phyloP scores from a whole-genome alignment of 2,113 vertebrate species.

The Osmerus eperlanus region DNA sequence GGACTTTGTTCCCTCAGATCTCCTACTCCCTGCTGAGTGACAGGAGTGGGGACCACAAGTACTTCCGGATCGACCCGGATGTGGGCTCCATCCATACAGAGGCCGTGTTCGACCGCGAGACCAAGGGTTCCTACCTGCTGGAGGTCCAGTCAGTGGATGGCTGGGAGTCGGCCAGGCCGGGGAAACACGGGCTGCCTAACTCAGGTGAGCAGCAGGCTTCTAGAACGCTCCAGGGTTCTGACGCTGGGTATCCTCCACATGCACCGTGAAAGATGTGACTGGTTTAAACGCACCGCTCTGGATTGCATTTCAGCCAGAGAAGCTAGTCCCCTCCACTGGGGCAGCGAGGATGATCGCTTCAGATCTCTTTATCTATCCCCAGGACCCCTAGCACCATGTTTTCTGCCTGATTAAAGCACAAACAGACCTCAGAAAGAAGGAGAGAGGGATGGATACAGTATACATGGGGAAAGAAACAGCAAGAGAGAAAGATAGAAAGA shows the following conservation, averaged over 20 bases:
- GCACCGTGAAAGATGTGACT: no score
- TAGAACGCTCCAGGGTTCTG: no score
- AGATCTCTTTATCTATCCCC: no score
- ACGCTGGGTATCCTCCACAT: no score
- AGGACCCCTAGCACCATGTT: no score
- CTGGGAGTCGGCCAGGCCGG: slow-evolving; percentile 82
- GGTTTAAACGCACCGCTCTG: no score
- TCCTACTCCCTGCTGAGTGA: slow-evolving; percentile 83
- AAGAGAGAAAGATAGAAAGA: no score
- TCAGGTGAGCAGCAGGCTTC: slow-evolving; percentile 71
- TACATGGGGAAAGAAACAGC: background rate
- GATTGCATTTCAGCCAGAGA: no score
- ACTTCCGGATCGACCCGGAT: slow-evolving; percentile 78
- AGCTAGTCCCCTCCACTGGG: no score
- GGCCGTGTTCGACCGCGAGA: slow-evolving; percentile 84
- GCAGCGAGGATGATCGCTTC: no score
- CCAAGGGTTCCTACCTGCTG: slow-evolving; percentile 82
- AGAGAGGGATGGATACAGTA: background rate
- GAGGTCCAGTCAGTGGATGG: slow-evolving; percentile 85
- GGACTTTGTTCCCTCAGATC: slow-evolving; percentile 65
- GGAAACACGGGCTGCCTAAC: slow-evolving; percentile 83
- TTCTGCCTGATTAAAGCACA: no score
- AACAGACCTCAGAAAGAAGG: background rate
- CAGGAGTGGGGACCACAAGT: slow-evolving; percentile 77
- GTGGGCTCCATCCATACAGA: slow-evolving; percentile 80